A percentile compares a stretch with the other conserved stretches of the same genome.
Conservation (phyloP, 1,140 invertebrate species). For the Fopius arisanus region DNA sequence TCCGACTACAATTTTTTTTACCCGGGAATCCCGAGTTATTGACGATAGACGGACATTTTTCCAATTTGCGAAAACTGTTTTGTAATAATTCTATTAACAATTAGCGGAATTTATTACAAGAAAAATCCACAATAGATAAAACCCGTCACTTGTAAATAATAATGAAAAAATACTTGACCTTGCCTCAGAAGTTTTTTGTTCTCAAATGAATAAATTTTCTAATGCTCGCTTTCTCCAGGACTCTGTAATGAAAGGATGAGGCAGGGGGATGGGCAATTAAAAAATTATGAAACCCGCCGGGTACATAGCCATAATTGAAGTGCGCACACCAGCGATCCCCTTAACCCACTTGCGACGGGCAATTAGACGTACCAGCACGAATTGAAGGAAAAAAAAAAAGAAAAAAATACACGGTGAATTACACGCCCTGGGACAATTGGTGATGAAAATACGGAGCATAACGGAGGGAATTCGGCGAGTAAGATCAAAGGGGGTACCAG, state of each 20-base stretch:
- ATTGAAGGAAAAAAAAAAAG: not conserved
- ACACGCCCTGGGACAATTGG: not conserved
- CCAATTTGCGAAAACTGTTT: too few relatives aligned
- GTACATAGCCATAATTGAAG: constrained; percentile 27
- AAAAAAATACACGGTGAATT: not conserved
- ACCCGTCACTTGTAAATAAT: too few relatives aligned
- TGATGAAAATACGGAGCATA: not conserved
- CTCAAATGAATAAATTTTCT: too few relatives aligned
- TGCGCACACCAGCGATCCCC: constrained; percentile 19
- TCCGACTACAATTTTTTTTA: too few relatives aligned
- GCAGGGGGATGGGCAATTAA: constrained; percentile 32
- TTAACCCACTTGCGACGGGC: constrained; percentile 36
- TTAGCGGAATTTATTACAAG: too few relatives aligned
- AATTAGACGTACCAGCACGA: constrained; percentile 31
- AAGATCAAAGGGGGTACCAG: not conserved
- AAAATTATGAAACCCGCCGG: constrained; percentile 36
- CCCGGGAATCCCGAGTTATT: too few relatives aligned
- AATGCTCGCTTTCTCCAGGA: too few relatives aligned
- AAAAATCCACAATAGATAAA: too few relatives aligned
- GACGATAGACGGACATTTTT: too few relatives aligned
- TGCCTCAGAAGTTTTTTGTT: too few relatives aligned
- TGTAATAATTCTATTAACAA: too few relatives aligned
- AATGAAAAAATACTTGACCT: too few relatives aligned
- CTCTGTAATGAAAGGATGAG: constrained; percentile 7
- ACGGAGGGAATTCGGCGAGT: not conserved